phyloP scores from a whole-genome alignment of 2,797 vertebrate species.

The Paguma larvata region DNA sequence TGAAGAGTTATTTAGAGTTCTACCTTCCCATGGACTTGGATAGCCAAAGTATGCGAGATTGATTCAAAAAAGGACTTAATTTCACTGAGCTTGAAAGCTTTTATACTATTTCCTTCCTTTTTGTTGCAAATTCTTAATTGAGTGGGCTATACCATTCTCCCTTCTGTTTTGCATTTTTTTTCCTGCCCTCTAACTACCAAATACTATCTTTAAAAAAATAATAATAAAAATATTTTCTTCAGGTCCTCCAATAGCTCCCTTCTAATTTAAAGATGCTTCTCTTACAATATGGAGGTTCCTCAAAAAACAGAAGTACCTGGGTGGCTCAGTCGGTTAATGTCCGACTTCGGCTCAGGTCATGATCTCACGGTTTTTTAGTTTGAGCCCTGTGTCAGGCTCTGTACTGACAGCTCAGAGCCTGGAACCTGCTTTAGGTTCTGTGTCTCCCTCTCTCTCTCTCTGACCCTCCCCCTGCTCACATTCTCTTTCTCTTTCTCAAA shows the following conservation, averaged over 20 bases:
- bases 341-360: too few species aligned
- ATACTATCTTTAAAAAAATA: not conserved
- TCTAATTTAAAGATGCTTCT: not conserved
- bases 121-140: not conserved
- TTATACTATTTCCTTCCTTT: not conserved
- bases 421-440: too few species aligned
- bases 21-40: not conserved
- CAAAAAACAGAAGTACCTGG: not conserved
- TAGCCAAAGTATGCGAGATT: not conserved
- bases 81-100: not conserved
- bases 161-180: not conserved
- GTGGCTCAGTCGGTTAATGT: too few species aligned
- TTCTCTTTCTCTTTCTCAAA: too few species aligned
- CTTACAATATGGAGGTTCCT: not conserved
- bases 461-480: too few species aligned
- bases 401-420: too few species aligned
- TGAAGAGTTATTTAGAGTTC: slow-evolving; percentile 13
- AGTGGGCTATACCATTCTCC: not conserved
- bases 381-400: too few species aligned
- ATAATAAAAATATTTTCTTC: not conserved
- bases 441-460: too few species aligned
- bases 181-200: slow-evolving; percentile 8
- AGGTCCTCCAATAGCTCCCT: not conserved
- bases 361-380: too few species aligned
- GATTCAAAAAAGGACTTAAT: not conserved